Evolutionary conservation across 2,113 vertebrate genomes (phyloP).

Genomic region (Lagopus leucura): DNA sequence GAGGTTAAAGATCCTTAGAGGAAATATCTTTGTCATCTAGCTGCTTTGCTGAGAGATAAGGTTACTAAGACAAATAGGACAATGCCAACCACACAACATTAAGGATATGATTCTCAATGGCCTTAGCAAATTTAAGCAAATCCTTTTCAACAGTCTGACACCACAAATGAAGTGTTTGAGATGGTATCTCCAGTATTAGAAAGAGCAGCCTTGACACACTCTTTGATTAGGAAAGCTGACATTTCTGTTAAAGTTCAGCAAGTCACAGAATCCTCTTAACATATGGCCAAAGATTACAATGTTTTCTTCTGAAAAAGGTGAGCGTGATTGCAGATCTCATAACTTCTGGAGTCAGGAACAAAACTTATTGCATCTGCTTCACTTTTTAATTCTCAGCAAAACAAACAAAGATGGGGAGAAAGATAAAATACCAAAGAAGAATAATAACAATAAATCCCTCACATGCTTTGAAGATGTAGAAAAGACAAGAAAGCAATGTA

Average conservation of each 20-base stretch:
- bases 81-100: slow-evolving; percentile 18
- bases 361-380: slow-evolving; percentile 15
- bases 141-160: slow-evolving; percentile 45
- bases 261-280: slow-evolving; percentile 69
- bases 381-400: slow-evolving; percentile 41
- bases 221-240: slow-evolving; percentile 68
- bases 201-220: slow-evolving; percentile 58
- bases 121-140: slow-evolving; percentile 51
- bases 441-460: slow-evolving; percentile 35
- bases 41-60: background rate
- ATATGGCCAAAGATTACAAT: slow-evolving; percentile 66
- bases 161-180: slow-evolving; percentile 63
- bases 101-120: slow-evolving; percentile 45
- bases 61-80: slow-evolving; percentile 46
- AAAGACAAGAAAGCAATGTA: slow-evolving; percentile 41
- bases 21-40: slow-evolving; percentile 35
- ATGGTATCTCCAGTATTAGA: slow-evolving; percentile 63
- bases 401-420: slow-evolving; percentile 23
- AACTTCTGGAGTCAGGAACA: background rate
- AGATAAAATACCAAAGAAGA: slow-evolving; percentile 50
- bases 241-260: slow-evolving; percentile 74
- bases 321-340: slow-evolving; percentile 41
- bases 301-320: slow-evolving; percentile 52
- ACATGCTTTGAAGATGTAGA: slow-evolving; percentile 12
- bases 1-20: background rate